Evolutionary conservation across 2,888 invertebrate species (phyloP), one percentile per base, ranked within the genome.

Genomic region (Caenorhabditis virilis): DNA sequence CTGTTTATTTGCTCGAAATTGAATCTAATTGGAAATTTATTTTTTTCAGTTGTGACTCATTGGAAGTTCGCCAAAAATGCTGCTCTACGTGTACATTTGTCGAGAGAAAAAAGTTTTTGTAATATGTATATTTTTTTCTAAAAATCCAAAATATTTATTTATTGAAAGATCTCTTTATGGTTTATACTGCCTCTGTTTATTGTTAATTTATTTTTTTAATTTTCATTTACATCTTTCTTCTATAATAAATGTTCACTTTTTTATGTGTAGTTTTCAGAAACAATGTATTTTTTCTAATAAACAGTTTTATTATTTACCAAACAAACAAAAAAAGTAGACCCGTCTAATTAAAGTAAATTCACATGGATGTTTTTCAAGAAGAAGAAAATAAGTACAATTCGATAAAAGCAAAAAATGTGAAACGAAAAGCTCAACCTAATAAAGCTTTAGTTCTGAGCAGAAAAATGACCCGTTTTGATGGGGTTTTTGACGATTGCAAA

Each of bases 41-140:
- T 7, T 15, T 38, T 71, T 77, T 56, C 61, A 78, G 78, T 9
- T 79, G 79, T 51, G 76, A 78, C 36, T 69, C 76, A 30, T 50
- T 67, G 46, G 72, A 75, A 62, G 78, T 78, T 27, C 67, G 75
- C 38, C 69, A 70, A 54, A 66, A 73, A 53, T 79, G 79, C 53
- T 79, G 79, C 55, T 65, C 74, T 36, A 70, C 76, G 49, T 76
- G 76, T 59, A 59, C 64, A 35, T 67, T 63, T 48, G 63, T 72
- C 49, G 72, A 72, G 35, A 27, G 60, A 51, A 65, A 46, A 50
- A 47, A 46, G 13, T 42, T 38, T 25, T 36, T 16, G 30, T 18
- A 36, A 22, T n/a, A n/a, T n/a, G n/a, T n/a, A n/a, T n/a, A n/a
- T n/a, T n/a, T n/a, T n/a, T n/a, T n/a, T n/a, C n/a, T n/a, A n/a